These are phyloP conservation scores for Epizoanthus scotinus DNA, from an alignment of 92 coral and sea anemone genomes.

Conservation along the genomic window DNA sequence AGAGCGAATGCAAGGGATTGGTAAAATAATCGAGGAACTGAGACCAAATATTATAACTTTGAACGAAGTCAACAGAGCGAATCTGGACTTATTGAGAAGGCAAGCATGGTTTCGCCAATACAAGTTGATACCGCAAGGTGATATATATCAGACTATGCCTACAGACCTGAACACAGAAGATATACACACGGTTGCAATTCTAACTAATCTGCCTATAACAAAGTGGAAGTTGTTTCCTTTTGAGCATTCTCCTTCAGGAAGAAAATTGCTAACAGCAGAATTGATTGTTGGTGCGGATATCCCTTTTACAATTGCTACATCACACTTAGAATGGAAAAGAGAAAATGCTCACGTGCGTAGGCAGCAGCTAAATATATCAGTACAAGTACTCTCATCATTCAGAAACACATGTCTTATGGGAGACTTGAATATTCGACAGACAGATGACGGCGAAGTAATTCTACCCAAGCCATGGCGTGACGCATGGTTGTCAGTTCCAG, in stretches of 20 bases:
- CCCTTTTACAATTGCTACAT: conserved; percentile 57
- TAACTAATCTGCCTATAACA: conserved; percentile 43
- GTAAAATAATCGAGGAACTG: conserved; percentile 41
- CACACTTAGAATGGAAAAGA: conserved; percentile 62
- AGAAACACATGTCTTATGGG: conserved; percentile 77
- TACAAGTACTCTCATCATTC: conserved; percentile 44
- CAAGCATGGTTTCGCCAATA: conserved; percentile 64
- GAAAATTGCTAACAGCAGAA: conserved; percentile 58
- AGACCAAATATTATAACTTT: conserved; percentile 59
- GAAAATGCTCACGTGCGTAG: conserved; percentile 41
- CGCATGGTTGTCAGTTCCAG: conserved; percentile 58
- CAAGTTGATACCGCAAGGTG: conserved; percentile 23
- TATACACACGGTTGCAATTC: conserved; percentile 49
- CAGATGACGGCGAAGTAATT: conserved; percentile 64
- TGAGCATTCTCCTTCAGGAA: conserved; percentile 38
- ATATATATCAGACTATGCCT: conserved; percentile 31
- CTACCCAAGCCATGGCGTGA: conserved; percentile 66
- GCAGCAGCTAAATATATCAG: conserved; percentile 48
- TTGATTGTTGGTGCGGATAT: not conserved
- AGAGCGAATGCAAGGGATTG: conserved; percentile 60
- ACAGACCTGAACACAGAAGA: conserved; percentile 18
- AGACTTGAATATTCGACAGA: conserved; percentile 57
- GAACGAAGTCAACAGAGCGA: conserved; percentile 65
- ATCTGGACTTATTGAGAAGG: conserved; percentile 38
- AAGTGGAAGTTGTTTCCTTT: conserved; percentile 53